Base-by-base conservation (phyloP, 1,140 invertebrate genomes). In the Tetragonula clypearis region DNA sequence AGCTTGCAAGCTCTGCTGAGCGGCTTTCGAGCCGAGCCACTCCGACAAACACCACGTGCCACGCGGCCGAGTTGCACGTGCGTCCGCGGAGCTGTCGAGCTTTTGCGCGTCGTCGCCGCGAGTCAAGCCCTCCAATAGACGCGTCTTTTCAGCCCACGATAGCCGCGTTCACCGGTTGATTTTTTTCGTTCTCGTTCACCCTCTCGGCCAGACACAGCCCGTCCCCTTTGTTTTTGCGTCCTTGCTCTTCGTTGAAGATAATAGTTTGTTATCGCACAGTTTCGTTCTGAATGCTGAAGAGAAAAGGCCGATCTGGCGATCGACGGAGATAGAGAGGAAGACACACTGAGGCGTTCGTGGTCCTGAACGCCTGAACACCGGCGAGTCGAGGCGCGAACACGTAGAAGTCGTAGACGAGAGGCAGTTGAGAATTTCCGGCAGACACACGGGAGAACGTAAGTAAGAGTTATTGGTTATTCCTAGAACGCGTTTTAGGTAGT, bases 1-100 rank as follows among this genome's bases (percentile, higher is more conserved):
- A 90, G 88, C 89, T 91, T 90, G 90, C 88, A 92, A 93, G 92
- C 92, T 91, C 90, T 86, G 86, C 82, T 77, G 86, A 86, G 80
- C 87, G 80, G 88, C 81, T 93, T 92, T 90, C 88, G 90, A 83
- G 84, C 86, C 91, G 88, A 92, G 89, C 91, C 89, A 87, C 91
- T 87, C 91, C 92, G 92, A 91, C 92, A 94, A 94, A 94, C 94
- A 93, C 93, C 94, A 94, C 94, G 94, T 94, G 94, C 91, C 91
- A 91, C 91, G 93, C 93, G 94, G 89, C 92, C 93, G 92, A 91
- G 90, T 89, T 92, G 93, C 94, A 94, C 94, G 94, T 95, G 94
- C 92, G 87, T 89, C 90, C 91, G 86, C 91, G 90, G 91, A 91
- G 92, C 89, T 90, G 90, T 73, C 88, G 92, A 88, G 87, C 86